phyloP scores from a whole-genome alignment of 2,797 vertebrate genomes.

The Takifugu rubripes region DNA sequence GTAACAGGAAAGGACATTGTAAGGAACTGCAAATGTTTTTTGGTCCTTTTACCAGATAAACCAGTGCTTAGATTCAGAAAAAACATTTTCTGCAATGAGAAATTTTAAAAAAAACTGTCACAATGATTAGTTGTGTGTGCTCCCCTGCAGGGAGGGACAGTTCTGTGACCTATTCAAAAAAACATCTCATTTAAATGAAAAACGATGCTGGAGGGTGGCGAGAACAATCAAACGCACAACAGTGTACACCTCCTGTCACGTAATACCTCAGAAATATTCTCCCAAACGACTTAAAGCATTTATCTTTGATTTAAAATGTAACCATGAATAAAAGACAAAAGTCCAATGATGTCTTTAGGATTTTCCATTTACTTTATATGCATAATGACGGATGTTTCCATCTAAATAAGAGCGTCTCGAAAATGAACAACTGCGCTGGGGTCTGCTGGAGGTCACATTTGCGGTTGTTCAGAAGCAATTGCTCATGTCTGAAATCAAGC shows the following conservation, averaged over 20 bases:
- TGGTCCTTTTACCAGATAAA: slow-evolving; percentile 35
- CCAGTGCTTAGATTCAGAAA: slow-evolving; percentile 18
- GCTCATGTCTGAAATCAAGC: slow-evolving; percentile 4
- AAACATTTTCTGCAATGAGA: slow-evolving; percentile 23
- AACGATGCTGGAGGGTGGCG: slow-evolving; percentile 38
- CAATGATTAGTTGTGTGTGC: background rate
- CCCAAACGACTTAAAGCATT: background rate
- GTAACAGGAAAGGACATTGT: slow-evolving; percentile 31
- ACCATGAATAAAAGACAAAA: background rate
- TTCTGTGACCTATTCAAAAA: slow-evolving; percentile 53
- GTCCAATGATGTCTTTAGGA: background rate
- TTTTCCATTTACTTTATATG: background rate
- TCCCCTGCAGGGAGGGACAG: slow-evolving; percentile 20
- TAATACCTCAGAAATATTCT: background rate
- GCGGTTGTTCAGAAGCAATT: slow-evolving; percentile 4
- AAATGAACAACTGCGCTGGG: slow-evolving; percentile 6
- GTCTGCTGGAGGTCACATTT: slow-evolving; percentile 7
- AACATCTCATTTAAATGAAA: slow-evolving; percentile 51
- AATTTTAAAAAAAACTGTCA: slow-evolving; percentile 49
- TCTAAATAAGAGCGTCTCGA: slow-evolving; percentile 3
- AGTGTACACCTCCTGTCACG: background rate
- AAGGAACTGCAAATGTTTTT: slow-evolving; percentile 51
- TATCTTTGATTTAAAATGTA: background rate
- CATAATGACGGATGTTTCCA: background rate
- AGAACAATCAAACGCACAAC: slow-evolving; percentile 23